Conservation (phyloP, 2,797 vertebrate genomes). For the Lindbergichthys nudifrons region DNA sequence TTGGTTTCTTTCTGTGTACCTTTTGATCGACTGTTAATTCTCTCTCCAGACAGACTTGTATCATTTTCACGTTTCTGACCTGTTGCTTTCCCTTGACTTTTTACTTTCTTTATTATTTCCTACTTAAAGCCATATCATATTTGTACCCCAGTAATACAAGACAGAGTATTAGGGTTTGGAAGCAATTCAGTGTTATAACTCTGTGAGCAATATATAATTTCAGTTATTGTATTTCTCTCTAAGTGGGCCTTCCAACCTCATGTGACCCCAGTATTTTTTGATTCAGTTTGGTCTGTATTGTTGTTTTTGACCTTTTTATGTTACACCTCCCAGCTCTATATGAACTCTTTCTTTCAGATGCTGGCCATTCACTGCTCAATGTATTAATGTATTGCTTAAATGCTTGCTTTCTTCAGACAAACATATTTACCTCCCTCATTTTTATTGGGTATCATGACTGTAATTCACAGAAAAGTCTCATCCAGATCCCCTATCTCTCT, state of each 20-base stretch:
- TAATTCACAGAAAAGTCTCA: background rate
- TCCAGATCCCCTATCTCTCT: constrained; percentile 5
- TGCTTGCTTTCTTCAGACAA: constrained; percentile 6
- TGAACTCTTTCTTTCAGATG: constrained; percentile 17
- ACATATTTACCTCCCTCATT: background rate
- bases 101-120: background rate
- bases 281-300: constrained; percentile 15
- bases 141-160: background rate
- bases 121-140: constrained; percentile 4
- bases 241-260: background rate
- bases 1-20: constrained; percentile 37
- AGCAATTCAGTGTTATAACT: constrained; percentile 8
- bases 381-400: constrained; percentile 7
- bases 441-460: background rate
- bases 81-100: constrained; percentile 14
- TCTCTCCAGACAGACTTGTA: constrained; percentile 9
- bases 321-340: background rate
- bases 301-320: background rate
- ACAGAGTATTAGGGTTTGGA: constrained; percentile 7
- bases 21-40: constrained; percentile 13
- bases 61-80: constrained; percentile 7
- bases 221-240: constrained; percentile 23
- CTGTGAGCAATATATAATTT: constrained; percentile 12
- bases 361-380: background rate
- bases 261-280: constrained; percentile 2